A percentile compares a stretch with the other conserved stretches of the same genome.
These are phyloP conservation scores for Xenopus petersii DNA, from an alignment of 2,797 vertebrate genomes.

Conservation along the genomic window DNA sequence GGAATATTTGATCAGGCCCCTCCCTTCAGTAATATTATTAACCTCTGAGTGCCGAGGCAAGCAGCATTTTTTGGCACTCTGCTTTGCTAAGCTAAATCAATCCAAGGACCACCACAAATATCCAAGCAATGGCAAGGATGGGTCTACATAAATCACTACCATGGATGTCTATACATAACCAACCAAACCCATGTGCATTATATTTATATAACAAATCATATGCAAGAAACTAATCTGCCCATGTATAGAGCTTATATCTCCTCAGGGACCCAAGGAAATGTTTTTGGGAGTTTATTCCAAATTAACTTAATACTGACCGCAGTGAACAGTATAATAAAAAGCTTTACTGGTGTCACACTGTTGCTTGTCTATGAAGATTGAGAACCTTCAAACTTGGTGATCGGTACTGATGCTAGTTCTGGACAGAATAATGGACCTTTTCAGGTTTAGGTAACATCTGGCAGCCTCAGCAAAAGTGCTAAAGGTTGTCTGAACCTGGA, in stretches of 20 bases:
- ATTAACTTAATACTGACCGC: too few species aligned
- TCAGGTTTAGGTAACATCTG: too few species aligned
- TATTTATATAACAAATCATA: constrained; percentile 22
- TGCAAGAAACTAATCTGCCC: constrained; percentile 23
- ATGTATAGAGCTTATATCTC: constrained; percentile 8
- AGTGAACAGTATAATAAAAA: too few species aligned
- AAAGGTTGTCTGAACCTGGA: too few species aligned
- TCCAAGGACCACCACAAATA: constrained; percentile 42
- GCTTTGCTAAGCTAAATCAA: constrained; percentile 48
- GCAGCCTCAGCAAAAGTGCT: too few species aligned
- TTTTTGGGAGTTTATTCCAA: too few species aligned
- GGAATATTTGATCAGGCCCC: not conserved
- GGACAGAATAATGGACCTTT: too few species aligned
- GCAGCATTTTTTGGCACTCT: constrained; percentile 30
- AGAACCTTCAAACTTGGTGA: too few species aligned
- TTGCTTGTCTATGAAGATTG: too few species aligned
- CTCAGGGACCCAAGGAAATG: not conserved
- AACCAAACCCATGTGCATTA: not conserved
- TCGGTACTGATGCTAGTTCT: too few species aligned
- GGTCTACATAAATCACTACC: constrained; percentile 43
- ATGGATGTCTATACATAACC: constrained; percentile 37
- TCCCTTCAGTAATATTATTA: constrained; percentile 13
- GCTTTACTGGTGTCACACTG: too few species aligned
- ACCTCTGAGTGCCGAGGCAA: constrained; percentile 13
- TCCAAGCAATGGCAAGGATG: constrained; percentile 36